Conservation (phyloP, 2,113 vertebrate species). For the Progne subis region DNA sequence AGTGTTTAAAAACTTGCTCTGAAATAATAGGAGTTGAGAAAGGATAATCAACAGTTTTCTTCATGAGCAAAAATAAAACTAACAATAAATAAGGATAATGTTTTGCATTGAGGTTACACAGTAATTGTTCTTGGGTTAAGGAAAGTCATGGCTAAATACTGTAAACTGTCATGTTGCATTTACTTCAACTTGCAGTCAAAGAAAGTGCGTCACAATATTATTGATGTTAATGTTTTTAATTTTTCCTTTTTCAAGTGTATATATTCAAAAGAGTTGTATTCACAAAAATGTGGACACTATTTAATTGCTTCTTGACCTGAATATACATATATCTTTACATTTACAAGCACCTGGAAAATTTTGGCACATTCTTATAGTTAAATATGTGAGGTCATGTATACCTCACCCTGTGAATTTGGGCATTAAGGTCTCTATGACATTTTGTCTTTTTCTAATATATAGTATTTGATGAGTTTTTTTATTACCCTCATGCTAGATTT, state of each 20-base stretch:
- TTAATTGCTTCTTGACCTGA: not conserved
- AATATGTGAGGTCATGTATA: not conserved
- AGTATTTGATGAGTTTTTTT: not conserved
- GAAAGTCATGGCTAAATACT: not conserved
- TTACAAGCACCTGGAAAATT: not conserved
- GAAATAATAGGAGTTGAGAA: not conserved
- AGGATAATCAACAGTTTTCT: not conserved
- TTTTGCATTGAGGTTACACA: not conserved
- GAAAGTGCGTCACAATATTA: not conserved
- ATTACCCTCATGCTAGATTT: not conserved
- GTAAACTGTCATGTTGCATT: not conserved
- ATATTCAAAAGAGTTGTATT: not conserved
- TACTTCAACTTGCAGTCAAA: not conserved
- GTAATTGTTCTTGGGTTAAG: not conserved
- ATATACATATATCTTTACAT: not conserved
- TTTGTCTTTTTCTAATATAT: not conserved
- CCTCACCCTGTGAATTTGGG: not conserved
- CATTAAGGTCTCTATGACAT: not conserved
- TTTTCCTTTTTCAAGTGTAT: not conserved
- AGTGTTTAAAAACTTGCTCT: not conserved
- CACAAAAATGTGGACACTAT: not conserved
- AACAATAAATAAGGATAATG: not conserved
- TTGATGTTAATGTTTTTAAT: not conserved
- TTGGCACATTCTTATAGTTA: not conserved
- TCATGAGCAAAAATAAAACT: not conserved